These are phyloP conservation scores for Porites evermanni DNA, from an alignment of 92 coral and sea anemone genomes.

Conservation along the genomic window DNA sequence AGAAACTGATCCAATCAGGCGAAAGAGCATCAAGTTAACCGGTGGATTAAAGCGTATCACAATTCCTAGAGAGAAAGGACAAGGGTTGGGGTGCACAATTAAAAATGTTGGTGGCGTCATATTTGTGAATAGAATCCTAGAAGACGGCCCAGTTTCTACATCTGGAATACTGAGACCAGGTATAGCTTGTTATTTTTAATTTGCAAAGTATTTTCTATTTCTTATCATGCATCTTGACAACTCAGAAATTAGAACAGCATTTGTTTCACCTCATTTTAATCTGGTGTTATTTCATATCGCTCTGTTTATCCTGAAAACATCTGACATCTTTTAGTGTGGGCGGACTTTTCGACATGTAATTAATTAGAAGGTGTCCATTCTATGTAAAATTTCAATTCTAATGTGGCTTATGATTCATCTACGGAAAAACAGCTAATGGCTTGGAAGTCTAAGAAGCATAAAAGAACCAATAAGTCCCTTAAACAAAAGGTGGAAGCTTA, in stretches of 20 bases:
- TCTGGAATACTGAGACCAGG: slow-evolving; percentile 95
- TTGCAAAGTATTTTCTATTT: background rate
- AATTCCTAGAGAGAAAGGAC: slow-evolving; percentile 79
- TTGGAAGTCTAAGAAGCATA: background rate
- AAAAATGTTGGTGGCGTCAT: slow-evolving; percentile 94
- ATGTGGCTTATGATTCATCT: slow-evolving; percentile 5
- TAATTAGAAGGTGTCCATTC: background rate
- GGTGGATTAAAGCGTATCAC: slow-evolving; percentile 89
- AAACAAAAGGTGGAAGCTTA: background rate
- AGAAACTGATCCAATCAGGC: slow-evolving; percentile 87
- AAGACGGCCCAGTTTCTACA: slow-evolving; percentile 92
- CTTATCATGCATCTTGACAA: background rate
- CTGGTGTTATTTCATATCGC: background rate
- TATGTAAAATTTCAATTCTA: background rate
- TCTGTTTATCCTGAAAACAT: slow-evolving; percentile 31
- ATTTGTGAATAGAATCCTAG: slow-evolving; percentile 93
- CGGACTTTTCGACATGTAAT: slow-evolving; percentile 6
- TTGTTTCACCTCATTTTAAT: background rate
- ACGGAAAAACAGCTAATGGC: slow-evolving; percentile 2
- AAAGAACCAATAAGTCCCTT: background rate
- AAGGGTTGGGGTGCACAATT: slow-evolving; percentile 95
- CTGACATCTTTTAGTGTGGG: slow-evolving; percentile 20
- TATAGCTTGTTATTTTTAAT: slow-evolving; percentile 24
- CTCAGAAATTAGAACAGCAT: slow-evolving; percentile 19
- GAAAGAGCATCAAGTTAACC: slow-evolving; percentile 86